These are phyloP conservation scores for Melinaea menophilus DNA, from an alignment of 2,888 invertebrate genomes.

Conservation along the genomic window DNA sequence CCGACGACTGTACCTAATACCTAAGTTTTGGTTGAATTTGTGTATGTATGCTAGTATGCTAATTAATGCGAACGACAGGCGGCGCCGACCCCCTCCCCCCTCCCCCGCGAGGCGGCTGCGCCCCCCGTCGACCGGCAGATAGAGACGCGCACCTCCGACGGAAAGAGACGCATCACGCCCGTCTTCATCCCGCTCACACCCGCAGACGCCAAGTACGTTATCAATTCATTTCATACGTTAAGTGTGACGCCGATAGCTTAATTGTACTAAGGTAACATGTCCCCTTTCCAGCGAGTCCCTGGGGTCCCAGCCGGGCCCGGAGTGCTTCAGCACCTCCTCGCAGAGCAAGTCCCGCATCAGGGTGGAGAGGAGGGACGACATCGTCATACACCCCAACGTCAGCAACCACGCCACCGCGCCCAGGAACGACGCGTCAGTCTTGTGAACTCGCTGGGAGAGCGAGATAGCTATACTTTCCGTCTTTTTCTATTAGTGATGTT, in stretches of 20 bases:
- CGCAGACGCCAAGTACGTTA: slow-evolving; percentile 78
- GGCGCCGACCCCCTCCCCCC: slow-evolving; percentile 42
- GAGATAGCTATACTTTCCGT: too few relatives aligned
- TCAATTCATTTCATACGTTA: too few relatives aligned
- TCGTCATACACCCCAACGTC: slow-evolving; percentile 77
- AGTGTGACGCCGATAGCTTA: too few relatives aligned
- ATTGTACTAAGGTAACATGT: too few relatives aligned
- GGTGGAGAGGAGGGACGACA: slow-evolving; percentile 85
- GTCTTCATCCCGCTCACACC: slow-evolving; percentile 90
- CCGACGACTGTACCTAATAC: too few relatives aligned
- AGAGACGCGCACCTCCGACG: slow-evolving; percentile 95
- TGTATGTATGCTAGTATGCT: neutral
- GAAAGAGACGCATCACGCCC: slow-evolving; percentile 96
- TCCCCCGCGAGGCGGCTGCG: slow-evolving; percentile 43
- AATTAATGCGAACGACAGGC: slow-evolving; percentile 39
- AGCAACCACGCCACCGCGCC: slow-evolving; percentile 66
- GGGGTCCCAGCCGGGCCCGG: slow-evolving; percentile 72
- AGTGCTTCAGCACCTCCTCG: slow-evolving; percentile 86
- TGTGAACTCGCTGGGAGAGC: neutral
- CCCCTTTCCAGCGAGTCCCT: slow-evolving; percentile 63
- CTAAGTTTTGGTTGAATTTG: too few relatives aligned
- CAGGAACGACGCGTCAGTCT: slow-evolving; percentile 48
- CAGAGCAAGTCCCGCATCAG: slow-evolving; percentile 88
- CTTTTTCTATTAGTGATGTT: too few relatives aligned
- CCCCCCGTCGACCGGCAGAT: slow-evolving; percentile 93